These are phyloP conservation scores for Gambusia yucatana DNA, from an alignment of 2,797 vertebrate genomes.

Conservation along the genomic window DNA sequence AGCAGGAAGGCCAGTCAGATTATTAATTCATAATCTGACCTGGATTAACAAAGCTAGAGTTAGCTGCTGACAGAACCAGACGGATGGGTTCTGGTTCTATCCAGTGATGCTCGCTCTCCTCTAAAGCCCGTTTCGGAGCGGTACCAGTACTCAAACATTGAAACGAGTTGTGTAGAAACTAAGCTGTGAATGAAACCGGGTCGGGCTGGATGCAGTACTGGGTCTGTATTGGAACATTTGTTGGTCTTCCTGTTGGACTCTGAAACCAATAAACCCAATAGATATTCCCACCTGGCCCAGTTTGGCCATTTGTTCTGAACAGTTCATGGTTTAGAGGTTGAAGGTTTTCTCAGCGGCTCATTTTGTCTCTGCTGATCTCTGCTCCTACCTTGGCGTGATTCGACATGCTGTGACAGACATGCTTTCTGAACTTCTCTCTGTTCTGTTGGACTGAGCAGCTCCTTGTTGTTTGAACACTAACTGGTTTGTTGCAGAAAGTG, in stretches of 20 bases:
- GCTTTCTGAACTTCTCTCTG: neutral
- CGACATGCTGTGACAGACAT: no score
- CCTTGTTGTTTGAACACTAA: neutral
- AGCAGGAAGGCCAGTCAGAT: slow-evolving; percentile 21
- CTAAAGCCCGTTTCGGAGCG: neutral
- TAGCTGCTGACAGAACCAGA: neutral
- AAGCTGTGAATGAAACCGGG: neutral
- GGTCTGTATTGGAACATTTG: no score
- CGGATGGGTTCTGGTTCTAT: neutral
- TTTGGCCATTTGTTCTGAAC: neutral
- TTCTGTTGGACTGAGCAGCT: neutral
- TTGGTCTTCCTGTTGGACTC: neutral
- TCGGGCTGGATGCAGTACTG: neutral
- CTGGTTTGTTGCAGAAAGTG: neutral
- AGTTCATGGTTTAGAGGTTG: no score
- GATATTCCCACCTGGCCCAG: neutral
- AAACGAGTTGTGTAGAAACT: neutral
- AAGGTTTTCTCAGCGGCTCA: no score
- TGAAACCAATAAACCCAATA: neutral
- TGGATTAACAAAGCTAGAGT: neutral
- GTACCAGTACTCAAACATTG: neutral
- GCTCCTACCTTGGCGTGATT: no score
- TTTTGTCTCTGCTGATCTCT: no score
- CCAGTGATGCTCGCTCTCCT: neutral
- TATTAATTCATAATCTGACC: neutral